A percentile compares a stretch with the other conserved stretches of the same genome.
phyloP scores from a whole-genome alignment of 2,888 invertebrate species.

The Patella ulyssiponensis region DNA sequence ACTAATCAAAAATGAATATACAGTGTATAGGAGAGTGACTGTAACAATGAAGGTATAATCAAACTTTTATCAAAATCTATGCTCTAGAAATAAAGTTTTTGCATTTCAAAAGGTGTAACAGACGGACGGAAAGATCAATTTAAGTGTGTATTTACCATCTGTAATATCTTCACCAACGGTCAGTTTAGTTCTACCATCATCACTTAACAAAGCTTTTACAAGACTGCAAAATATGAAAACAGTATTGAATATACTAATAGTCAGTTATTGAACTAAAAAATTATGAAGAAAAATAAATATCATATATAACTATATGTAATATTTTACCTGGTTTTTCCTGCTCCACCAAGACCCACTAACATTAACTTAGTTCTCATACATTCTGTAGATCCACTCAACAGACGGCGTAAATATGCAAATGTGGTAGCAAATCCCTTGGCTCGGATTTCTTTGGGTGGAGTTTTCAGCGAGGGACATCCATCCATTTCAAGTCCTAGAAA shows the following conservation, averaged over 20 bases:
- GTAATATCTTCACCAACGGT: conserved; percentile 62
- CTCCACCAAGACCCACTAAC: conserved; percentile 70
- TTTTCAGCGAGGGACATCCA: conserved; percentile 64
- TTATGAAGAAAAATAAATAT: too few species aligned
- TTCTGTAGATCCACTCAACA: conserved; percentile 64
- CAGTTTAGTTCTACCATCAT: conserved; percentile 47
- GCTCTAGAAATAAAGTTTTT: too few species aligned
- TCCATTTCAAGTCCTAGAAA: conserved; percentile 57
- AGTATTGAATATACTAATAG: too few species aligned
- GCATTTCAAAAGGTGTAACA: too few species aligned
- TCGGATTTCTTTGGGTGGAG: conserved; percentile 69
- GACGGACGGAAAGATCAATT: too few species aligned
- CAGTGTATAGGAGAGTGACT: too few species aligned
- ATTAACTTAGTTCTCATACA: conserved; percentile 70
- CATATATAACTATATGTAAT: too few species aligned
- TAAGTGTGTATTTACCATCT: conserved; percentile 54
- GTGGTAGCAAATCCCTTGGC: conserved; percentile 63
- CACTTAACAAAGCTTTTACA: conserved; percentile 63
- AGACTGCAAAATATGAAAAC: conserved; percentile 48
- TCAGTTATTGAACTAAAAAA: not conserved
- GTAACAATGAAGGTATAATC: too few species aligned
- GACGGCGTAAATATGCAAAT: conserved; percentile 66
- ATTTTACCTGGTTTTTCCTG: conserved; percentile 68
- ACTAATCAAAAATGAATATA: too few species aligned
- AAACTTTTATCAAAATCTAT: too few species aligned